A percentile compares a stretch with the other conserved stretches of the same genome.
Evolutionary conservation across 2,888 invertebrate genomes (phyloP).

Genomic region (Adelognathus sp.): DNA sequence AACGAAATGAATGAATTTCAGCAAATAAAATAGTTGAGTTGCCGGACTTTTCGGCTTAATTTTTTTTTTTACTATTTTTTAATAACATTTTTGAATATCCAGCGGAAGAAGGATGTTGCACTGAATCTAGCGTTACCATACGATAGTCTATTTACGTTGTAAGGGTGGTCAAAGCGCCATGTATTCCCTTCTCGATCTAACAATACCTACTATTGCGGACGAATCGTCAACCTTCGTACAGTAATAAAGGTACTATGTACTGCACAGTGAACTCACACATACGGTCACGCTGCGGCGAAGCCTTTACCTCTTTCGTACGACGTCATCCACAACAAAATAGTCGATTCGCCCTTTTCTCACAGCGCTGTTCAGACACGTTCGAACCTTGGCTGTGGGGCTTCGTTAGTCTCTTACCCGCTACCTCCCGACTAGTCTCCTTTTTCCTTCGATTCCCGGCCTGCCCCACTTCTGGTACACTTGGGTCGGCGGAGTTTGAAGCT

Average conservation of each 20-base stretch:
- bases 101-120: neutral
- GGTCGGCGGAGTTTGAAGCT: neutral
- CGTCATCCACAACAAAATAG: slow-evolving; percentile 38
- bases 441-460: neutral
- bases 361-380: slow-evolving; percentile 47
- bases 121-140: neutral
- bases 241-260: slow-evolving; percentile 3
- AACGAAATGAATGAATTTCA: too few species aligned
- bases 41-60: too few species aligned
- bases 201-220: slow-evolving; percentile 1
- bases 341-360: slow-evolving; percentile 30
- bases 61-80: too few species aligned
- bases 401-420: slow-evolving; percentile 42
- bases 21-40: too few species aligned
- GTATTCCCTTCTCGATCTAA: neutral
- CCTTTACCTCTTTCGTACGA: slow-evolving; percentile 21
- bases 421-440: slow-evolving; percentile 10
- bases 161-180: neutral
- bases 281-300: neutral
- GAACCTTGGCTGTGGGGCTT: slow-evolving; percentile 26
- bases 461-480: neutral
- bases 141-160: neutral
- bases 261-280: neutral
- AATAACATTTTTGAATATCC: too few species aligned
- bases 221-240: slow-evolving; percentile 9